Percentiles rank a stretch among this genome's conserved stretches.
Evolutionary conservation across 2,113 vertebrate species (phyloP).

Genomic region (Hiodon tergisus): DNA sequence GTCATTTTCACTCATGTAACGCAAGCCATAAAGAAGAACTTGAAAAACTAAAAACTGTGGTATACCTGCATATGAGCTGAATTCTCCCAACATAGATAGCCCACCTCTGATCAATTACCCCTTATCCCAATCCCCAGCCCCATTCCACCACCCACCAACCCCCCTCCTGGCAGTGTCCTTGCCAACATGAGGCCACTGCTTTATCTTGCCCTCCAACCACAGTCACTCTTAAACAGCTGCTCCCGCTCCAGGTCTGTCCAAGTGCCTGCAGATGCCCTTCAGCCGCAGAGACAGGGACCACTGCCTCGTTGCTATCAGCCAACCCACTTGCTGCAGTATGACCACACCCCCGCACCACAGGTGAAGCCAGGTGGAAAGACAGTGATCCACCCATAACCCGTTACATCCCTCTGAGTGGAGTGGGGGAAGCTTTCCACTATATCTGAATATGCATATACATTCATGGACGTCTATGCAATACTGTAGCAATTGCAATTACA

Average conservation of each 20-base stretch:
- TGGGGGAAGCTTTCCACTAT: background rate
- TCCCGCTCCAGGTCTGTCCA: background rate
- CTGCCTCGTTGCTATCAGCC: background rate
- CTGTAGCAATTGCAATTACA: too few relatives aligned
- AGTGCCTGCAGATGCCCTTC: background rate
- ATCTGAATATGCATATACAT: too few relatives aligned
- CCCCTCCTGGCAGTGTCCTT: background rate
- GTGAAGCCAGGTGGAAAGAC: background rate
- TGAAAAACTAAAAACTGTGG: too few relatives aligned
- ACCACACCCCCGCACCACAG: background rate
- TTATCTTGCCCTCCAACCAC: background rate
- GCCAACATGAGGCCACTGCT: background rate
- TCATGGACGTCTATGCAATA: too few relatives aligned
- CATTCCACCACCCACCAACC: background rate
- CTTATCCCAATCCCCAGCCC: too few relatives aligned
- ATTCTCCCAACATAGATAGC: too few relatives aligned
- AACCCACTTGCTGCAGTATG: background rate
- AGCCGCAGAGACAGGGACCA: background rate
- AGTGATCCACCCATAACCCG: background rate
- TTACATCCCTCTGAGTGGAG: background rate
- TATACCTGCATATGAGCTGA: too few relatives aligned
- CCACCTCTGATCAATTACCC: too few relatives aligned
- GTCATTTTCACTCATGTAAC: background rate
- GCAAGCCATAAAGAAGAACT: too few relatives aligned
- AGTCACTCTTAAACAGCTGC: slow-evolving; percentile 12